Base-by-base conservation (phyloP, 2,797 vertebrate genomes). In the Philypnodon macrostomus region DNA sequence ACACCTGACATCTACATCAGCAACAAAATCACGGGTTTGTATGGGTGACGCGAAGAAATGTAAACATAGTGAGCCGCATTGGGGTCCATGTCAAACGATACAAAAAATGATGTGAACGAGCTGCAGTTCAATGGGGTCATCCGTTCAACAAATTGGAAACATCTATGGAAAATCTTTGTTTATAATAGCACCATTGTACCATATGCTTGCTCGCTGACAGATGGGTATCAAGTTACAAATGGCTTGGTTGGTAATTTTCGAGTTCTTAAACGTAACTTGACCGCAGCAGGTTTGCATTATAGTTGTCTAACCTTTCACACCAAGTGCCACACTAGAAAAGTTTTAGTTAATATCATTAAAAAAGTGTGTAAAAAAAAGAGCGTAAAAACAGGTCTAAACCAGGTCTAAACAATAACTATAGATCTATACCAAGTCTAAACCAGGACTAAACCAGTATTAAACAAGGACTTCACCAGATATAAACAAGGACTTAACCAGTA, bases 61-160 rank as follows among this genome's bases (percentile, higher is more conserved):
- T 77, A 75, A 86, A 83, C 76, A 79, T 15, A n/a, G 26, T 58
- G 57, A 77, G 65, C 71, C 76, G 81, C 63, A 69, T 67, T 47
- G 53, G 63, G 71, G 56, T 42, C 46, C 57, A 58, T 1, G 58
- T 70, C 48, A 67, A 58, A 62, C 49, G 53, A n/a, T 4, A 16
- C 62, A 60, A 51, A 27, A 13, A 42, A 21, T 49, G 26, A 12
- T 2, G 3, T 30, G 61, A 73, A 70, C 62, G 55, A 46, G 62
- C 53, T 44, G 53, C 41, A 54, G 52, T 1, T 1, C 15, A 23
- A 23, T 5, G 50, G n/a, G 80, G 75, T 81, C 70, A 73, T 11
- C 4, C 58, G 48, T 63, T 57, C 53, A 70, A n/a, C 54, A 68
- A 77, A 72, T 53, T 60, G 39, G 47, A 59, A 47, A 56, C 49